phyloP scores from a whole-genome alignment of 2,888 invertebrate genomes.

The Pyrochroa serraticornis region DNA sequence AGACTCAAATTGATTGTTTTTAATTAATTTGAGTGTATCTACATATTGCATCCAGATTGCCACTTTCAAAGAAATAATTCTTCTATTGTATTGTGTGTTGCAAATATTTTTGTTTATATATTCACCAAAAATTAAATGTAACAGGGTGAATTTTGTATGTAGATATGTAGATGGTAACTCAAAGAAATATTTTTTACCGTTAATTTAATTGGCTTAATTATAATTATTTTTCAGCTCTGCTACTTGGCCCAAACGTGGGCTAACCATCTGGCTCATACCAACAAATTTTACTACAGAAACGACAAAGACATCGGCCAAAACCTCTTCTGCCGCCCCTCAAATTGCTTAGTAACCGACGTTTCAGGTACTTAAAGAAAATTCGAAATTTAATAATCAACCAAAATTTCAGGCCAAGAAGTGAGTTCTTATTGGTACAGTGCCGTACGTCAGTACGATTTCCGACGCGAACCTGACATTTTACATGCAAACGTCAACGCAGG shows the following conservation, averaged over 20 bases:
- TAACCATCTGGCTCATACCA: conserved; percentile 81
- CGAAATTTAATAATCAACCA: not conserved
- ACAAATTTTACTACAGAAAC: conserved; percentile 78
- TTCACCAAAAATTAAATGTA: too few species aligned
- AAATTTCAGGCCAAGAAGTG: conserved; percentile 73
- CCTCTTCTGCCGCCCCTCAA: conserved; percentile 75
- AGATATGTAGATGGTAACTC: too few species aligned
- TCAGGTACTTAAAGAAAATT: conserved; percentile 60
- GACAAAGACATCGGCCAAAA: conserved; percentile 82
- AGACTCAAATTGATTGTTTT: too few species aligned
- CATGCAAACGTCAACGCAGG: conserved; percentile 82
- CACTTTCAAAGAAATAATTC: too few species aligned
- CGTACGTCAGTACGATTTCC: conserved; percentile 75
- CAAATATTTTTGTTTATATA: too few species aligned
- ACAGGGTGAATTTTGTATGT: too few species aligned
- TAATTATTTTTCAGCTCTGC: conserved; percentile 66
- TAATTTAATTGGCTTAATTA: too few species aligned
- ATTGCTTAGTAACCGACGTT: conserved; percentile 70
- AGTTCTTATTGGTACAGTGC: conserved; percentile 84
- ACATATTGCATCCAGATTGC: too few species aligned
- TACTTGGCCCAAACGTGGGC: conserved; percentile 87
- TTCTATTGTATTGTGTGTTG: too few species aligned
- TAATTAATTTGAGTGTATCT: too few species aligned
- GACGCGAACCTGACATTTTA: conserved; percentile 73
- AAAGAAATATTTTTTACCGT: not conserved